Percentiles rank a stretch among this genome's conserved stretches.
Conservation (phyloP, 2,113 vertebrate genomes). For the Isichthys henryi region DNA sequence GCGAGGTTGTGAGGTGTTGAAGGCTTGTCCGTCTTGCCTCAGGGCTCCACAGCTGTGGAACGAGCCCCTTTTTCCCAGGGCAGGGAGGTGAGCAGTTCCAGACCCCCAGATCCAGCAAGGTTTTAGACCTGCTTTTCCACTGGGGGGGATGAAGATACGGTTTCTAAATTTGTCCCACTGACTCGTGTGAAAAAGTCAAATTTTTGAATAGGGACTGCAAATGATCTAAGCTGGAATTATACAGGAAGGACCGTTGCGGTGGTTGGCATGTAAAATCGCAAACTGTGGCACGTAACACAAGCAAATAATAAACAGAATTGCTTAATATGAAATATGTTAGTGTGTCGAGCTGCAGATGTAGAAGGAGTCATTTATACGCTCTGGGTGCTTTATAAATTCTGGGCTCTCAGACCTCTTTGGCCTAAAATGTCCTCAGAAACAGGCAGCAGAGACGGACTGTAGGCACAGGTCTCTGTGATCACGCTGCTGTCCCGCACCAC, state of each 20-base stretch:
- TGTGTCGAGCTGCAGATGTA: not conserved
- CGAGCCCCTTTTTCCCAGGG: not conserved
- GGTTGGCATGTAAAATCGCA: not conserved
- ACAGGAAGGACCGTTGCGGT: not conserved
- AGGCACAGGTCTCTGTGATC: constrained; percentile 36
- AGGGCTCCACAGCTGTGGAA: constrained; percentile 1
- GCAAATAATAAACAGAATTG: not conserved
- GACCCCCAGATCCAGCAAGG: not conserved
- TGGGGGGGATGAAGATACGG: not conserved
- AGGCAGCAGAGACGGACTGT: constrained; percentile 22
- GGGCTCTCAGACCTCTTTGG: constrained; percentile 4
- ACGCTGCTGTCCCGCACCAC: constrained; percentile 33
- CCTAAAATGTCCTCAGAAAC: constrained; percentile 23
- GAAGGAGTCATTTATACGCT: constrained; percentile 6
- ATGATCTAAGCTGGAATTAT: not conserved
- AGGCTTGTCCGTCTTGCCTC: not conserved
- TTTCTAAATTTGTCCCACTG: constrained; percentile 19
- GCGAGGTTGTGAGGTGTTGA: not conserved
- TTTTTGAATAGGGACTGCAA: not conserved
- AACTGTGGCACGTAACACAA: not conserved
- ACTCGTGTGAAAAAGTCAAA: not conserved
- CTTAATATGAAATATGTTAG: not conserved
- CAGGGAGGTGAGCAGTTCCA: not conserved
- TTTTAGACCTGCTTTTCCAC: not conserved
- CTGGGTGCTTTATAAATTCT: constrained; percentile 2